A percentile compares a stretch with the other conserved stretches of the same genome.
Conservation (phyloP, 92 coral and sea anemone species). For the Nematostella vectensis region DNA sequence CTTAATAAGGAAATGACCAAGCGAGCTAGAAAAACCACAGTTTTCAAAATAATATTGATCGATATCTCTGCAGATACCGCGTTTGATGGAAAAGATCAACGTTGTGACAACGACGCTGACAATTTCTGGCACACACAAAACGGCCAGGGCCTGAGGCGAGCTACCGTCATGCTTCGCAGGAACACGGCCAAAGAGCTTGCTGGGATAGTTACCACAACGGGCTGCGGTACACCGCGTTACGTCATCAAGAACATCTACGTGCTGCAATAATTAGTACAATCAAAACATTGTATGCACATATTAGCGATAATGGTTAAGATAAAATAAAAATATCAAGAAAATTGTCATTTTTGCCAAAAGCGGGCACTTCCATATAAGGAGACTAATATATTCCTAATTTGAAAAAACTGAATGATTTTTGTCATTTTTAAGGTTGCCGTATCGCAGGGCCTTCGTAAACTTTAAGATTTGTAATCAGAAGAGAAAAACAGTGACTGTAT, state of each 20-base stretch:
- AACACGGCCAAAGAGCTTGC: neutral
- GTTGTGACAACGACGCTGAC: constrained; percentile 16
- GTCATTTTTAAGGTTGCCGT: too few species aligned
- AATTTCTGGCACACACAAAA: constrained; percentile 29
- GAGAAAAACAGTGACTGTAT: too few species aligned
- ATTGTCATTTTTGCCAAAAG: neutral
- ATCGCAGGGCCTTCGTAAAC: too few species aligned
- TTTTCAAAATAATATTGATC: too few species aligned
- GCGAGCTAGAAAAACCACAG: too few species aligned
- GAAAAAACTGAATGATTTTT: too few species aligned
- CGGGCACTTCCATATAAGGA: neutral
- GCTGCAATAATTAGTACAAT: neutral
- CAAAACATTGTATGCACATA: neutral
- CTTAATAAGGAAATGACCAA: too few species aligned
- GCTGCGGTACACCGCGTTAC: constrained; percentile 25
- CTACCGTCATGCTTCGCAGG: constrained; percentile 30
- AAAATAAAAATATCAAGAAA: neutral
- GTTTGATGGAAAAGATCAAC: constrained; percentile 26
- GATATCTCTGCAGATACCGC: constrained; percentile 6
- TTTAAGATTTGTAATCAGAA: too few species aligned
- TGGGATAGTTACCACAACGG: constrained; percentile 30
- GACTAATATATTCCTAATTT: too few species aligned
- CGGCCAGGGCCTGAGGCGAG: constrained; percentile 20
- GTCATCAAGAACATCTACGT: constrained; percentile 26
- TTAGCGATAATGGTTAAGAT: neutral